phyloP scores from a whole-genome alignment of 2,797 vertebrate genomes.

The Acanthurus tractus region DNA sequence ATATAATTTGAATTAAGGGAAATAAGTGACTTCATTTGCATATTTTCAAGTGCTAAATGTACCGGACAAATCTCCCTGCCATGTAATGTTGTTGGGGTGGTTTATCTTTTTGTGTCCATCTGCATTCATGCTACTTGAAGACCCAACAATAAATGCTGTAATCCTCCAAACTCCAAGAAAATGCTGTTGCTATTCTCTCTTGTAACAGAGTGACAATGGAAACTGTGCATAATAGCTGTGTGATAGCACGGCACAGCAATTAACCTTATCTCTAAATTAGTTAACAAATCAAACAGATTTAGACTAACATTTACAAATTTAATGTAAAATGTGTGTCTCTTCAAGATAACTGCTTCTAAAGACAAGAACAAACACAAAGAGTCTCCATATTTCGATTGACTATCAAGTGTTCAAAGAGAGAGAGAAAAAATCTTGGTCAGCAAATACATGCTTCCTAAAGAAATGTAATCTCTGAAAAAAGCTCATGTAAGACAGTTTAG shows the following conservation, averaged over 20 bases:
- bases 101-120: not conserved
- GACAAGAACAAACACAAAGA: constrained; percentile 4
- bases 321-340: constrained; percentile 11
- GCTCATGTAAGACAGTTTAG: not conserved
- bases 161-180: not conserved
- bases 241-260: not conserved
- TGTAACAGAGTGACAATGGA: not conserved
- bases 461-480: constrained; percentile 5
- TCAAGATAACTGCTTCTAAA: constrained; percentile 8
- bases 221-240: not conserved
- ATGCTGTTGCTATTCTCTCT: not conserved
- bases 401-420: not conserved
- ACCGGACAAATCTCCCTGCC: not conserved
- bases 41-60: not conserved
- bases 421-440: constrained; percentile 23
- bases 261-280: constrained; percentile 3
- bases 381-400: constrained; percentile 4
- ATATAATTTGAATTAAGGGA: not conserved
- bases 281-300: constrained; percentile 14
- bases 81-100: not conserved
- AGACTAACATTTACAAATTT: constrained; percentile 24
- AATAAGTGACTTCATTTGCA: not conserved
- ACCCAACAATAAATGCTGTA: not conserved
- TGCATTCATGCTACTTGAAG: not conserved
- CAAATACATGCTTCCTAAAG: constrained; percentile 30